phyloP scores from a whole-genome alignment of 1,140 invertebrate species.

The Pseudomyrmex concolor region DNA sequence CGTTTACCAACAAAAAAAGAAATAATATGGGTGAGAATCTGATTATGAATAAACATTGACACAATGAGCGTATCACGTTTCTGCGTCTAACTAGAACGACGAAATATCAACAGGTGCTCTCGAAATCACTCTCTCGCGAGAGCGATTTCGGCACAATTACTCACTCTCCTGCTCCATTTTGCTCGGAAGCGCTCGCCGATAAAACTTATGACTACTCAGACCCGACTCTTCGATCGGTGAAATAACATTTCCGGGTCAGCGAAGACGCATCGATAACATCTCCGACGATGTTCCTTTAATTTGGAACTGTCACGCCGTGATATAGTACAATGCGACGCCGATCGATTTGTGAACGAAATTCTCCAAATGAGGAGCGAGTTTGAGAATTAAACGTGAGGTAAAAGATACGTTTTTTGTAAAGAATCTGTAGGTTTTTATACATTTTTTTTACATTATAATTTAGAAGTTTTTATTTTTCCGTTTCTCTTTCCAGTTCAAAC shows the following conservation, averaged over 20 bases:
- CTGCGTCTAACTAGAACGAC: constrained; percentile 40
- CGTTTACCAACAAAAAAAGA: background rate
- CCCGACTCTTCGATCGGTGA: constrained; percentile 35
- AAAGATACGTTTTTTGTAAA: background rate
- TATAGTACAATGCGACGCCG: constrained; percentile 27
- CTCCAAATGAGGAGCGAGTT: background rate
- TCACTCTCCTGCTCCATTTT: constrained; percentile 59
- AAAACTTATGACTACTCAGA: constrained; percentile 50
- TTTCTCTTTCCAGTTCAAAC: too few species aligned
- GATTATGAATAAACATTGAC: too few species aligned
- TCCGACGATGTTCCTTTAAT: constrained; percentile 39
- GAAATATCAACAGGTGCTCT: constrained; percentile 55
- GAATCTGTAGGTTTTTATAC: background rate
- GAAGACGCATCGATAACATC: constrained; percentile 46
- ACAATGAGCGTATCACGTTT: constrained; percentile 20
- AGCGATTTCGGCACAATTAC: constrained; percentile 57
- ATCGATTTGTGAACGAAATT: background rate
- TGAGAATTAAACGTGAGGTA: background rate
- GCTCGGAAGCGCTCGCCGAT: constrained; percentile 31
- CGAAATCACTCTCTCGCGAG: constrained; percentile 38
- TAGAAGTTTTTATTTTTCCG: background rate
- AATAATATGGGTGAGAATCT: too few species aligned
- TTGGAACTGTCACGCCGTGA: constrained; percentile 52
- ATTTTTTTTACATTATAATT: background rate
- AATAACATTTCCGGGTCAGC: constrained; percentile 54